Evolutionary conservation across 2,113 vertebrate species (phyloP).

Genomic region (Sylvia atricapilla): DNA sequence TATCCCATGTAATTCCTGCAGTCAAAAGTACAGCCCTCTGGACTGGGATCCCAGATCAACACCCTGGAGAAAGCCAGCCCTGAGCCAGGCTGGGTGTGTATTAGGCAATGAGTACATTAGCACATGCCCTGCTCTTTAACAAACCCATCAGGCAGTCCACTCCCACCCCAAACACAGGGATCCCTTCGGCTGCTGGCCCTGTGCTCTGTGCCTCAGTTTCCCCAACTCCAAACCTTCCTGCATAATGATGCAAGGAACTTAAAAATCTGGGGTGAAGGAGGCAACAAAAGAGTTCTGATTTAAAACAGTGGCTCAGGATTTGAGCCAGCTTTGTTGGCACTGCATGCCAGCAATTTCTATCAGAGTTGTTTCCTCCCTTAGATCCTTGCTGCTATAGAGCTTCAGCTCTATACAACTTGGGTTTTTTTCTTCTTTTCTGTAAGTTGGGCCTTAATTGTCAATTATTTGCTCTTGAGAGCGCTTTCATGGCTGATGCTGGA

Average conservation of each 20-base stretch:
- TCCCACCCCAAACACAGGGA: not conserved
- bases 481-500: not conserved
- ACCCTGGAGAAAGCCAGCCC: not conserved
- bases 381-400: not conserved
- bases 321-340: not conserved
- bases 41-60: not conserved
- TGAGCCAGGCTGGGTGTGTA: not conserved
- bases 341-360: not conserved
- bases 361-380: not conserved
- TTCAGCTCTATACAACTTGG: not conserved
- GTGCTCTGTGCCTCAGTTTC: not conserved
- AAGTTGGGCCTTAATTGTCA: slow-evolving; percentile 20
- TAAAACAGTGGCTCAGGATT: not conserved
- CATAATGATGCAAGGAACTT: not conserved
- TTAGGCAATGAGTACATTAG: not conserved
- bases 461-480: slow-evolving; percentile 11
- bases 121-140: not conserved
- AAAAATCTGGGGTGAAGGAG: not conserved
- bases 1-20: not conserved
- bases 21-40: fast-evolving
- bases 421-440: not conserved
- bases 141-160: not conserved
- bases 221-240: not conserved
- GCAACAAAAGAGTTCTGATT: not conserved
- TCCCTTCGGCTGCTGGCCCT: fast-evolving